Conservation (phyloP, 2,797 vertebrate species). For the Ceryle rudis region DNA sequence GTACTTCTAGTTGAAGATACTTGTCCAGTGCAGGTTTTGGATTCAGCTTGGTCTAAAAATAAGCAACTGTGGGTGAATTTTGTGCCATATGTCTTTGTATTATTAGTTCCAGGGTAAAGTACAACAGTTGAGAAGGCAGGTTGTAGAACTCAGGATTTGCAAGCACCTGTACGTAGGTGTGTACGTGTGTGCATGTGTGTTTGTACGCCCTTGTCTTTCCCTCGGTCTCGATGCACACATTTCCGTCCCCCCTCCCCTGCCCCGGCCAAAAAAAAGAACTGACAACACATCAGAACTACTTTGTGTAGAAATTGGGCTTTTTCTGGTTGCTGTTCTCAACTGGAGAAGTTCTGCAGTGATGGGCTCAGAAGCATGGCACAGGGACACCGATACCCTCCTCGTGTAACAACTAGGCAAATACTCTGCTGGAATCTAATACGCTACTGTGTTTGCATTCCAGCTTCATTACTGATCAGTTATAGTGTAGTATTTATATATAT, state of each 20-base stretch:
- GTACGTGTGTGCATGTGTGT: fast-evolving
- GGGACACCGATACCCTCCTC: background rate
- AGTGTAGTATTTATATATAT: slow-evolving; percentile 88
- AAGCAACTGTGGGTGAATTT: slow-evolving; percentile 39
- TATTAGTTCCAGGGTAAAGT: background rate
- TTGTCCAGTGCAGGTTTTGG: slow-evolving; percentile 24
- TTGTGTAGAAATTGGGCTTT: background rate
- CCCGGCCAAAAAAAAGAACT: background rate
- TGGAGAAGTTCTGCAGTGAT: background rate
- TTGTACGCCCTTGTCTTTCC: fast-evolving
- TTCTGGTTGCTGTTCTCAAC: background rate
- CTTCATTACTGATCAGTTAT: slow-evolving; percentile 78
- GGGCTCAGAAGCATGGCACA: background rate
- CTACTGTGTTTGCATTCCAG: slow-evolving; percentile 52
- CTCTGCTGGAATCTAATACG: slow-evolving; percentile 38
- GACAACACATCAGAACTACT: background rate
- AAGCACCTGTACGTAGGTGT: background rate
- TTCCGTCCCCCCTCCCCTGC: background rate
- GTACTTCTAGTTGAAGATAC: background rate
- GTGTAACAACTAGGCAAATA: background rate
- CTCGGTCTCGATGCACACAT: background rate
- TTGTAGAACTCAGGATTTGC: background rate
- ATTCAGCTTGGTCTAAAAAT: slow-evolving; percentile 12
- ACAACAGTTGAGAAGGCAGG: background rate
- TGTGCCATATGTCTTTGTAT: slow-evolving; percentile 75